These are phyloP conservation scores for Scaptodrosophila latifasciaeformis DNA, from an alignment of 2,888 invertebrate species.

Conservation along the genomic window DNA sequence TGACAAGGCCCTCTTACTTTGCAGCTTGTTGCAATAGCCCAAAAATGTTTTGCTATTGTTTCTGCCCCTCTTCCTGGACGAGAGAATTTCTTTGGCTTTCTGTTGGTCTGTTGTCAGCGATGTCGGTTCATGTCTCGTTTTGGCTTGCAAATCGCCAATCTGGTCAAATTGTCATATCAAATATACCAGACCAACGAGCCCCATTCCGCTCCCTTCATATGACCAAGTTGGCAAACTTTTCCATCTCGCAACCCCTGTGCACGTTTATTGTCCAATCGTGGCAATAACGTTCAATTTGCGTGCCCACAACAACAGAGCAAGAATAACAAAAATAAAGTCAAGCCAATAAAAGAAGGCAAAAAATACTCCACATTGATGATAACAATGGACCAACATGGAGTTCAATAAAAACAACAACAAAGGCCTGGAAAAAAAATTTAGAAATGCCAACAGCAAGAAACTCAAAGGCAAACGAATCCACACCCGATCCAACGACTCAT, in stretches of 20 bases:
- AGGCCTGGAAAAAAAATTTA: neutral
- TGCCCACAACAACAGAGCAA: constrained; percentile 3
- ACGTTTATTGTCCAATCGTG: constrained; percentile 36
- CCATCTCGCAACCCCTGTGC: constrained; percentile 17
- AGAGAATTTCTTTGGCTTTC: neutral
- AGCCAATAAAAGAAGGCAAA: neutral
- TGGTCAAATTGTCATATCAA: constrained; percentile 42
- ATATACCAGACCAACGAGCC: constrained; percentile 35
- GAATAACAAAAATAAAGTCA: neutral
- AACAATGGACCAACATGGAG: neutral
- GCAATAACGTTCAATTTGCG: constrained; percentile 54
- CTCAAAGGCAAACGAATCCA: neutral
- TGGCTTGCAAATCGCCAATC: constrained; percentile 12
- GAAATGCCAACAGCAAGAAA: neutral
- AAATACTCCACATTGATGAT: constrained; percentile 1
- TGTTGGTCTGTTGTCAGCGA: neutral
- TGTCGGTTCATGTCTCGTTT: neutral
- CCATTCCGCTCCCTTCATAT: no score
- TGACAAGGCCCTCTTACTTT: no score
- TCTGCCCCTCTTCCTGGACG: no score
- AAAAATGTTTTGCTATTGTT: no score
- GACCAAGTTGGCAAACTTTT: no score
- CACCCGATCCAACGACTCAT: neutral
- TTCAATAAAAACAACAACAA: constrained; percentile 3
- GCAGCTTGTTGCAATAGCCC: no score